phyloP scores from a whole-genome alignment of 2,888 invertebrate species.

The Myopa testacea region DNA sequence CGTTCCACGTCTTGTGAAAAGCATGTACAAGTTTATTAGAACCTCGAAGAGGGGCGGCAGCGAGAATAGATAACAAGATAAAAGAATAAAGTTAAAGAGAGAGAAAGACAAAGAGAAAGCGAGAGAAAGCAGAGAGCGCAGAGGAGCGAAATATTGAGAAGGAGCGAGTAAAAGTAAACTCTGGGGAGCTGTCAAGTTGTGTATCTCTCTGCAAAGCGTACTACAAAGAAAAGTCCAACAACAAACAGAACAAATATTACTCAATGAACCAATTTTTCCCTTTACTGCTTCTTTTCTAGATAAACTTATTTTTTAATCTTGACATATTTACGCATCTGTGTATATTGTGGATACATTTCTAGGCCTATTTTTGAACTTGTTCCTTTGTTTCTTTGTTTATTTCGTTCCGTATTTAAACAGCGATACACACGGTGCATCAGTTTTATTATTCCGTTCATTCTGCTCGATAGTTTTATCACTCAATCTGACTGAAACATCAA shows the following conservation, averaged over 20 bases:
- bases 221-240: not conserved
- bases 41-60: not conserved
- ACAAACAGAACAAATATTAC: not conserved
- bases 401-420: not conserved
- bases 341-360: not conserved
- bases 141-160: not conserved
- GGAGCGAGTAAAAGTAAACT: not conserved
- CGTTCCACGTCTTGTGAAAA: not conserved
- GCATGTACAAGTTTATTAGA: not conserved
- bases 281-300: not conserved
- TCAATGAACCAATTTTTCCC: conserved; percentile 1
- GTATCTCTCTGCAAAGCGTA: not conserved
- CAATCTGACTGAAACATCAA: not conserved
- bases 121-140: not conserved
- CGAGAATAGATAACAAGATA: not conserved
- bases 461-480: not conserved
- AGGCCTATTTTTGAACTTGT: no score
- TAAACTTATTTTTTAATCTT: not conserved
- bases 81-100: not conserved
- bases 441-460: not conserved
- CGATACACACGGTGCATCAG: not conserved
- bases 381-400: not conserved
- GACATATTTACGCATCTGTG: not conserved
- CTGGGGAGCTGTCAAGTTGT: conserved; percentile 12
- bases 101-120: not conserved